Conservation (phyloP, 2,113 vertebrate genomes). For the Carassius gibelio region DNA sequence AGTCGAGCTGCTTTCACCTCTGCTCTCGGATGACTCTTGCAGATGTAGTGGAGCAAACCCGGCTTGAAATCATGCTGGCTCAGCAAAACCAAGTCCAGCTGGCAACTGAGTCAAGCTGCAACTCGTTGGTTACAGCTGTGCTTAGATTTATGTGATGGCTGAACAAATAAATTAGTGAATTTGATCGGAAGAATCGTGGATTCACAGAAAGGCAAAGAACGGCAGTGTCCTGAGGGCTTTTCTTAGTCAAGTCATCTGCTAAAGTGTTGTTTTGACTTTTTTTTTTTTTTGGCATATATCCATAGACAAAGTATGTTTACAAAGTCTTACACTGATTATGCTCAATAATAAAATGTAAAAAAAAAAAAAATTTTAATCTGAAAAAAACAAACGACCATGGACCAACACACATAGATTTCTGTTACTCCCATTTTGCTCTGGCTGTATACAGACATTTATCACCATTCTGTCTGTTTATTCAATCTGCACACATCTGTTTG, state of each 20-base stretch:
- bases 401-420: neutral
- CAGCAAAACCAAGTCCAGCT: conserved; percentile 81
- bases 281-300: neutral
- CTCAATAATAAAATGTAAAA: neutral
- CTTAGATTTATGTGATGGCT: conserved; percentile 93
- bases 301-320: neutral
- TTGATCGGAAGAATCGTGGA: conserved; percentile 78
- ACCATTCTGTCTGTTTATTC: neutral
- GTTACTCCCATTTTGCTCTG: neutral
- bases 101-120: conserved; percentile 78
- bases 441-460: neutral
- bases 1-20: conserved; percentile 79
- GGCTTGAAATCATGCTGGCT: conserved; percentile 87
- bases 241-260: neutral
- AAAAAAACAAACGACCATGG: neutral
- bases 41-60: conserved; percentile 90
- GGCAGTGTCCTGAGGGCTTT: neutral
- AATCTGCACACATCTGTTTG: neutral
- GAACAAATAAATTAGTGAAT: conserved; percentile 97
- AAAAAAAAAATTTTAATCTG: too few relatives aligned
- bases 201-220: neutral
- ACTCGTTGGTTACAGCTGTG: conserved; percentile 96
- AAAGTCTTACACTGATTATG: neutral
- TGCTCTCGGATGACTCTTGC: conserved; percentile 86
- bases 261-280: neutral